These are phyloP conservation scores for Tragelaphus oryx DNA, from an alignment of 2,797 vertebrate species.

Conservation along the genomic window DNA sequence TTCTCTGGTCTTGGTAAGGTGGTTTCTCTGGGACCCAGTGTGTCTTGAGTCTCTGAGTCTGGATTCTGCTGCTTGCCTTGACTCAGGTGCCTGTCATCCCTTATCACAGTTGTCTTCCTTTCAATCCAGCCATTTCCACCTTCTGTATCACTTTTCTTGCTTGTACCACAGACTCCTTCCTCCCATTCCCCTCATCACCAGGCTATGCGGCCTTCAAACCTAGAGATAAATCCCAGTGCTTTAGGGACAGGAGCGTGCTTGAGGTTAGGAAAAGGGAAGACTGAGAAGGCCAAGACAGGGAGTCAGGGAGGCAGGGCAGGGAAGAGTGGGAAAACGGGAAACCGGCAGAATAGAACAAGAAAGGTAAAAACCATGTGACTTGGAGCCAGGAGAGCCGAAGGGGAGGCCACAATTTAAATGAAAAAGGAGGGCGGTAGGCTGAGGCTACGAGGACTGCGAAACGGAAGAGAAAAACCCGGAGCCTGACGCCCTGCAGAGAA, in stretches of 20 bases:
- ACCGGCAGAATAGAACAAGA: neutral
- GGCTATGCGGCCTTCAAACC: neutral
- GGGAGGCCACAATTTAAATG: constrained; percentile 24
- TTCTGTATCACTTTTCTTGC: neutral
- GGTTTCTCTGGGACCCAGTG: neutral
- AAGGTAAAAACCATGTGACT: neutral
- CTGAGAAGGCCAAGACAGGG: neutral
- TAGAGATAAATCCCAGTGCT: neutral
- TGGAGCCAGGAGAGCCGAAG: neutral
- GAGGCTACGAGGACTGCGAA: neutral
- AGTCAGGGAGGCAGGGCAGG: neutral
- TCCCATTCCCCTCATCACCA: neutral
- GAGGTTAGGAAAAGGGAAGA: neutral
- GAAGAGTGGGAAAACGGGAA: neutral
- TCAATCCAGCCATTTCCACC: neutral
- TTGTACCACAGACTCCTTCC: neutral
- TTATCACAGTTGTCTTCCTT: neutral
- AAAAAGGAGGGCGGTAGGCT: neutral
- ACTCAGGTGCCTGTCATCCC: neutral
- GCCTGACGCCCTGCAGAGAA: neutral
- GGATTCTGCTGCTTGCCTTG: neutral
- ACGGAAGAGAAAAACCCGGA: neutral
- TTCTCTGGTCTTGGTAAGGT: neutral
- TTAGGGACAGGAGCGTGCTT: neutral
- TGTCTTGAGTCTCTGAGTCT: neutral